Evolutionary conservation across 2,797 vertebrate species (phyloP).

Genomic region (Sebastes oblongus): DNA sequence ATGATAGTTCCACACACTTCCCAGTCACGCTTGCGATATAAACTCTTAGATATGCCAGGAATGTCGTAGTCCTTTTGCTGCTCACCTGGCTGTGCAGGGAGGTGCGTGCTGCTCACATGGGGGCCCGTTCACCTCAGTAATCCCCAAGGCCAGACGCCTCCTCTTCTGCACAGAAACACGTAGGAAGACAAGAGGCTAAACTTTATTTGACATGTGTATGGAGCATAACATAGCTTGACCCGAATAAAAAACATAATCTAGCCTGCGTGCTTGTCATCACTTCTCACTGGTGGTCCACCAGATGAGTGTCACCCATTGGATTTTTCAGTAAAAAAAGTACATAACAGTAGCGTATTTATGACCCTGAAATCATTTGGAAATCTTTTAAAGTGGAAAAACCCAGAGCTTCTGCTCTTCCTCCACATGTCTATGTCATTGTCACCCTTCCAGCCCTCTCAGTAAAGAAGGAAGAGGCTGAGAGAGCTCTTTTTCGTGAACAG

Average conservation of each 20-base stretch:
- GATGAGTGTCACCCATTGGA: constrained; percentile 4
- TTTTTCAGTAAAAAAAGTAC: not conserved
- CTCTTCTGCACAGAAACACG: constrained; percentile 29
- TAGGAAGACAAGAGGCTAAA: constrained; percentile 52
- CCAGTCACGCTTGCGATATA: constrained; percentile 72
- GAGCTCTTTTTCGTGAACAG: constrained; percentile 25
- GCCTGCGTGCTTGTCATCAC: constrained; percentile 43
- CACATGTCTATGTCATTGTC: not conserved
- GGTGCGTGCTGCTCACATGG: constrained; percentile 59
- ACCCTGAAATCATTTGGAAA: not conserved
- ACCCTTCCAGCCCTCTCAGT: not conserved
- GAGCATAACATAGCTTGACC: constrained; percentile 51
- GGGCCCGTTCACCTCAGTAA: constrained; percentile 67
- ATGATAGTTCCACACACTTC: constrained; percentile 77
- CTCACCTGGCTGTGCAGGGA: constrained; percentile 72
- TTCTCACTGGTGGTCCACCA: constrained; percentile 58
- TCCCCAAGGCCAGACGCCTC: constrained; percentile 26
- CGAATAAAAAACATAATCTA: constrained; percentile 32
- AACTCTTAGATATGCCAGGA: constrained; percentile 78
- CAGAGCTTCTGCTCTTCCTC: not conserved
- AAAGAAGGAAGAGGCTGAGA: not conserved
- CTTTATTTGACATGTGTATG: constrained; percentile 59
- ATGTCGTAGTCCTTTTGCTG: constrained; percentile 69
- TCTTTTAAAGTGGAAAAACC: not conserved
- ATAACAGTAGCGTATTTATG: not conserved